Evolutionary conservation across 2,888 invertebrate species (phyloP).

Genomic region (Ypsolopha sequella): DNA sequence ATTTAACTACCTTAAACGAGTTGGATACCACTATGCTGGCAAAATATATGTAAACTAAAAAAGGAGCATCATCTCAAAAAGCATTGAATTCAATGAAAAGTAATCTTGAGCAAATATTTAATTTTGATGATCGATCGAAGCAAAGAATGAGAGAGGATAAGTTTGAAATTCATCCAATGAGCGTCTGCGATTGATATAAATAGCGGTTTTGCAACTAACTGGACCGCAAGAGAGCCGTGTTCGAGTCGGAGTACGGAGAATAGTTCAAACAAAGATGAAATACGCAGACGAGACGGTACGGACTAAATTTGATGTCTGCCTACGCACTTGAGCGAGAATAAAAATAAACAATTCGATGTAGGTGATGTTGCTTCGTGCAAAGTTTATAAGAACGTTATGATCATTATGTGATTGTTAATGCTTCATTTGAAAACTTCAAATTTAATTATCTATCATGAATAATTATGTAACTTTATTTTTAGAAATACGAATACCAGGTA

Average conservation of each 20-base stretch:
- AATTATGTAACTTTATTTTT: too few species aligned
- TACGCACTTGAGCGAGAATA: too few species aligned
- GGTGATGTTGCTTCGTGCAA: too few species aligned
- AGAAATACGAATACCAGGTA: too few species aligned
- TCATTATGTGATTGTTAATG: too few species aligned
- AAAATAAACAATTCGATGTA: too few species aligned
- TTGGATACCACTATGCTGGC: background rate
- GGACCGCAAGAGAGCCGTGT: slow-evolving; percentile 38
- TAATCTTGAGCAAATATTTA: too few species aligned
- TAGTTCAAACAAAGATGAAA: slow-evolving; percentile 2
- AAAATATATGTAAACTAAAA: background rate
- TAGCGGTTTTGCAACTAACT: slow-evolving; percentile 67
- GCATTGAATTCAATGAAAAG: too few species aligned
- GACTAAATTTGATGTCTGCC: background rate
- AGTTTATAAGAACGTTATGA: too few species aligned
- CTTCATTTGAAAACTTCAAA: too few species aligned
- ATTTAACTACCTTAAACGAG: background rate
- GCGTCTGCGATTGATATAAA: slow-evolving; percentile 38
- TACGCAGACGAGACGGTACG: background rate
- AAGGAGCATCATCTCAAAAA: too few species aligned
- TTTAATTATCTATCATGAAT: too few species aligned
- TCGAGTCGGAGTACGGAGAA: slow-evolving; percentile 5
- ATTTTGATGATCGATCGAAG: background rate
- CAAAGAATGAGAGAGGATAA: background rate
- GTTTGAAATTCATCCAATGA: background rate